phyloP scores from a whole-genome alignment of 2,888 invertebrate species.

The Rhimphoctona megacephalus region DNA sequence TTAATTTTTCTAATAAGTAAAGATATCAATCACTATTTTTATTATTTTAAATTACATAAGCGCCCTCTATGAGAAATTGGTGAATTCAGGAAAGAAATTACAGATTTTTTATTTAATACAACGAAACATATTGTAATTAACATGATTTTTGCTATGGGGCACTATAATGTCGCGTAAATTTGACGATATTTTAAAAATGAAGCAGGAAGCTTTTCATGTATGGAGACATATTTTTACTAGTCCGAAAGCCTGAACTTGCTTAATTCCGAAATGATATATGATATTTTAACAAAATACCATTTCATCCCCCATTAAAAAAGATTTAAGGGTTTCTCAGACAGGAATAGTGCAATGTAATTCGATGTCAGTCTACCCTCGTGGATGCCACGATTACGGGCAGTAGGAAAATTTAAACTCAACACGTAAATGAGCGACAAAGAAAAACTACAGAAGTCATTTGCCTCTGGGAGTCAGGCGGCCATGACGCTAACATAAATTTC shows the following conservation, averaged over 20 bases:
- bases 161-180: neutral
- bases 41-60: too few relatives aligned
- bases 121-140: too few relatives aligned
- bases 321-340: neutral
- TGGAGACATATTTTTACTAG: neutral
- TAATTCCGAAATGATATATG: neutral
- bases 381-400: neutral
- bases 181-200: neutral
- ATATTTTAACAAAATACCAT: neutral
- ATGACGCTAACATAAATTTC: constrained; percentile 63
- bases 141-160: too few relatives aligned
- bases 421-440: constrained; percentile 25
- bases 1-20: too few relatives aligned
- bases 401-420: constrained; percentile 30
- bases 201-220: neutral
- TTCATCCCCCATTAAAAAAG: neutral
- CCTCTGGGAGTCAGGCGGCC: constrained; percentile 35
- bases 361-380: constrained; percentile 16
- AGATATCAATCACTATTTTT: too few relatives aligned
- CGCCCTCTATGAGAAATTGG: too few relatives aligned
- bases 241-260: neutral
- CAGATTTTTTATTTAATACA: too few relatives aligned
- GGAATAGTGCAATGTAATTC: constrained; percentile 12
- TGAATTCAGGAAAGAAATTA: too few relatives aligned
- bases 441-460: constrained; percentile 18